Evolutionary conservation across 2,797 vertebrate species (phyloP), one percentile per base, ranked within the genome.

Genomic region (Micromesistius poutassou): DNA sequence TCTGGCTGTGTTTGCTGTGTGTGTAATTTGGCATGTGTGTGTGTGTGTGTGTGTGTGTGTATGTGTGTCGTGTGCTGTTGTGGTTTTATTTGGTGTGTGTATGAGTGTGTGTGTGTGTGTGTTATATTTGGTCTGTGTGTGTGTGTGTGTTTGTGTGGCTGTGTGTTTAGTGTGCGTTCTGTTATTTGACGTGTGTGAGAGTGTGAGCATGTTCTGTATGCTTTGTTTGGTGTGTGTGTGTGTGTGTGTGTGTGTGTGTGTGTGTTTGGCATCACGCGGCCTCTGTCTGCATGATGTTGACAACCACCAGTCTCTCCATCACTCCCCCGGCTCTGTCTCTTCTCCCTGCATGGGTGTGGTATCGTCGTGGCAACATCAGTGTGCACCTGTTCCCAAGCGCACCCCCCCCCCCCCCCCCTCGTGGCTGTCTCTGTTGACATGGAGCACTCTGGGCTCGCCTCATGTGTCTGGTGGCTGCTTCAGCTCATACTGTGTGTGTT

Each of bases 301-400:
- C 89, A 85, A 81, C 87, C 81, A 85, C 79, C 81, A 87, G 84
- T 83, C 72, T 86, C 86, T 84, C 94, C 93, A 78, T 86, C 86
- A 85, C 88, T 75, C 81, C 89, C 87, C 82, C 77, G 73, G 79
- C 81, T 73, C 80, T 74, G 76, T 82, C 81, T 80, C 85, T 80
- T 87, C 88, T 87, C 84, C 88, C 85, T 93, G 93, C 92, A 93
- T 93, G 92, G 90, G 84, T 75, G 73, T 83, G 74, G 83, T 80
- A 76, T 80, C 83, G 81, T 88, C 84, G 83, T 94, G 94, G 95
- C 93, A 94, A 93, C 94, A 93, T 80, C 3, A n/a, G 79, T 91
- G 86, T 91, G 93, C 94, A 79, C 87, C 81, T 30, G 74, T 87
- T 85, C 83, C 80, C 79, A 84, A 81, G 77, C 87, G 88, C 87